Conservation (phyloP, 2,797 vertebrate genomes). For the Anas capensis region DNA sequence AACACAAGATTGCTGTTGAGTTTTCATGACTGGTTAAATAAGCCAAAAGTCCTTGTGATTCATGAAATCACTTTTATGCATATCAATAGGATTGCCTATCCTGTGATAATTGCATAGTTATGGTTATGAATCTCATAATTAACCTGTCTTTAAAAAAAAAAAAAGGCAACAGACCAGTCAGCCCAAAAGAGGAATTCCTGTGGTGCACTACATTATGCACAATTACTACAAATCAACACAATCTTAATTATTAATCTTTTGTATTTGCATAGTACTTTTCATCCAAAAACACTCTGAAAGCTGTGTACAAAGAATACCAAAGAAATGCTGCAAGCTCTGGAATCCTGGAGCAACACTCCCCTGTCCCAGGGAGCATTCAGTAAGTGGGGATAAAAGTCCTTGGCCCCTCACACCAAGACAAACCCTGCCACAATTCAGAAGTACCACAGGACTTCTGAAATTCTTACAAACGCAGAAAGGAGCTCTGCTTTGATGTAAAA, state of each 20-base stretch:
- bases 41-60: not conserved
- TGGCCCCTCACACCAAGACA: rapidly evolving
- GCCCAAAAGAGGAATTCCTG: not conserved
- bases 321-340: not conserved
- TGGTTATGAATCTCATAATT: not conserved
- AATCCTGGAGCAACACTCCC: not conserved
- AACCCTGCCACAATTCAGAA: not conserved
- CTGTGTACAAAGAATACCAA: not conserved
- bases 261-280: not conserved
- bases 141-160: not conserved
- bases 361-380: not conserved
- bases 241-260: constrained; percentile 38
- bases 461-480: not conserved
- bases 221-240: constrained; percentile 22
- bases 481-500: not conserved
- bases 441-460: not conserved
- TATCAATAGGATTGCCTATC: not conserved
- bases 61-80: not conserved
- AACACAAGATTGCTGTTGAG: not conserved
- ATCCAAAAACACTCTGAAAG: not conserved
- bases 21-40: not conserved
- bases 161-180: not conserved
- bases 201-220: constrained; percentile 1
- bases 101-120: not conserved
- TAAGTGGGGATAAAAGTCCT: not conserved